Evolutionary conservation across 2,888 invertebrate species (phyloP).

Genomic region (Drosophila birchii): DNA sequence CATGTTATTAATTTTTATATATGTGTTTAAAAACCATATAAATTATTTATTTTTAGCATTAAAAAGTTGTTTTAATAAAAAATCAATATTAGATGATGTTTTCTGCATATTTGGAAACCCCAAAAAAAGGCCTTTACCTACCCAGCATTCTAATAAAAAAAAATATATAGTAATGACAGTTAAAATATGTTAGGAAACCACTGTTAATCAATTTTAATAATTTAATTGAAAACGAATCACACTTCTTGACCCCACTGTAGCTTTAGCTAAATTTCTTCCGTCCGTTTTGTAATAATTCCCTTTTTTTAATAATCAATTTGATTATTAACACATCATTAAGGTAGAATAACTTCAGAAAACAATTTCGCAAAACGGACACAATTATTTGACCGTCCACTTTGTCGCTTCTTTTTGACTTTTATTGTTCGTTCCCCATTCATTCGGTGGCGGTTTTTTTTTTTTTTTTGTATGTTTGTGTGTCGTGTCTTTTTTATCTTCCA

Average conservation of each 20-base stretch:
- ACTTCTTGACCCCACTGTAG: background rate
- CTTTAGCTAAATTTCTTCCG: background rate
- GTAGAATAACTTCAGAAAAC: slow-evolving; percentile 14
- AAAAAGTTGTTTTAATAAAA: no score
- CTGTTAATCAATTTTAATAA: background rate
- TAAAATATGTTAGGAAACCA: background rate
- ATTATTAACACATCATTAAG: slow-evolving; percentile 23
- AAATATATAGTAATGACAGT: no score
- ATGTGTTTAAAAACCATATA: no score
- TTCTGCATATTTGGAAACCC: no score
- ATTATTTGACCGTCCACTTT: slow-evolving; percentile 28
- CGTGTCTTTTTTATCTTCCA: slow-evolving; percentile 63
- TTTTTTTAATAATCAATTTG: background rate
- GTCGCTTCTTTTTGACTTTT: slow-evolving; percentile 59
- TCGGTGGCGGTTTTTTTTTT: slow-evolving; percentile 67
- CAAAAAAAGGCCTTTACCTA: no score
- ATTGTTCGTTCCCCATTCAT: slow-evolving; percentile 71
- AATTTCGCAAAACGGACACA: slow-evolving; percentile 11
- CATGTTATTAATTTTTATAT: no score
- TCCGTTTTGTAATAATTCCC: background rate
- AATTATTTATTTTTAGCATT: no score
- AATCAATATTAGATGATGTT: no score
- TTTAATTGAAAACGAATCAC: background rate
- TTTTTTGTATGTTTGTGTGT: slow-evolving; percentile 48
- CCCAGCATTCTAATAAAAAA: no score